Evolutionary conservation across 2,888 invertebrate species (phyloP).

Genomic region (Noctuana brunneofusca): DNA sequence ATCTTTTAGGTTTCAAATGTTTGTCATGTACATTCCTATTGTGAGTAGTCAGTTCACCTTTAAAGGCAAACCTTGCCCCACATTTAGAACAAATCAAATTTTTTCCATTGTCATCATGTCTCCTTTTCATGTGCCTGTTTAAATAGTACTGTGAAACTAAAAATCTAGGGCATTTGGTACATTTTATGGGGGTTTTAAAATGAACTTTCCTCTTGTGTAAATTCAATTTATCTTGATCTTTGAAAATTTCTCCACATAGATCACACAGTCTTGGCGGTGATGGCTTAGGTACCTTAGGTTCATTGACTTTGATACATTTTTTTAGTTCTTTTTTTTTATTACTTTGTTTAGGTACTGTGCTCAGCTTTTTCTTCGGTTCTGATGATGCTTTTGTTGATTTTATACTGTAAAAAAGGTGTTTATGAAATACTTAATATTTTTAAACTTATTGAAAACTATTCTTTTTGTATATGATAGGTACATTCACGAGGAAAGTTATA

Average conservation of each 20-base stretch:
- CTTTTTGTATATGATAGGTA: background rate
- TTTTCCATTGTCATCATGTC: conserved; percentile 52
- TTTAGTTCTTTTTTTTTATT: conserved; percentile 36
- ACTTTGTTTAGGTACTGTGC: conserved; percentile 29
- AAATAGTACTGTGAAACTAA: conserved; percentile 60
- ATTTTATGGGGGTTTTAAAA: conserved; percentile 55
- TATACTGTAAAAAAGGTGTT: conserved; percentile 49
- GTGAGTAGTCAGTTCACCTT: conserved; percentile 61
- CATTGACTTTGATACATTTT: conserved; percentile 31
- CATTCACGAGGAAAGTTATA: no score
- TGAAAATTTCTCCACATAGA: conserved; percentile 65
- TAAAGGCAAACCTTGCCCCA: conserved; percentile 62
- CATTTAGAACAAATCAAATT: conserved; percentile 67
- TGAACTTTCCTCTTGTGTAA: conserved; percentile 61
- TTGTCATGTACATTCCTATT: conserved; percentile 63
- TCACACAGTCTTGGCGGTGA: conserved; percentile 62
- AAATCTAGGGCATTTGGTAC: conserved; percentile 60
- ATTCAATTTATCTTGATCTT: conserved; percentile 52
- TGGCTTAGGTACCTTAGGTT: conserved; percentile 42
- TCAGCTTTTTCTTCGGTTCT: conserved; percentile 40
- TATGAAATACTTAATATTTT: background rate
- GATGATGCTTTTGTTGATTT: conserved; percentile 44
- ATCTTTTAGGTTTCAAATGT: conserved; percentile 52
- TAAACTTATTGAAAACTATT: background rate
- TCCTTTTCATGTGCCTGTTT: conserved; percentile 62